phyloP scores from a whole-genome alignment of 2,797 vertebrate species.

The Cephalopachus bancanus region DNA sequence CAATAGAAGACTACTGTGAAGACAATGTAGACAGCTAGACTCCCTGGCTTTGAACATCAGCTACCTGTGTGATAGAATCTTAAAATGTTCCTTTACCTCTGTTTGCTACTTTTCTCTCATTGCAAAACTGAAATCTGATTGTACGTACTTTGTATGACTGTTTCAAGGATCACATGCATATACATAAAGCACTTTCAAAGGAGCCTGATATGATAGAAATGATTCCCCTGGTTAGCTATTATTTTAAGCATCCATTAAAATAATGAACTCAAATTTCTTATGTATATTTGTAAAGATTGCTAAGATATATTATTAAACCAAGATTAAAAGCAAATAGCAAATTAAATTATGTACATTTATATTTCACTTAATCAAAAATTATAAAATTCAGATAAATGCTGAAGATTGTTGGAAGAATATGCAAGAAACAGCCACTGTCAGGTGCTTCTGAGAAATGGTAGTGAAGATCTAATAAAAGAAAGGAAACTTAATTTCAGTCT shows the following conservation, averaged over 20 bases:
- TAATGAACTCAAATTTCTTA: background rate
- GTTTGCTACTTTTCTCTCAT: background rate
- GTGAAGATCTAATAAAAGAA: background rate
- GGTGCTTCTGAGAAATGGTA: background rate
- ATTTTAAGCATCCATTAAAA: constrained; percentile 15
- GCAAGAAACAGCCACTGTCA: background rate
- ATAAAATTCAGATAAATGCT: background rate
- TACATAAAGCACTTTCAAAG: background rate
- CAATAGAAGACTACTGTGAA: background rate
- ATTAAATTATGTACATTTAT: background rate
- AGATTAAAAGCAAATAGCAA: background rate
- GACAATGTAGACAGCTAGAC: background rate
- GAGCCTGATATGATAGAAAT: background rate
- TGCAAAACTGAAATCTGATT: background rate
- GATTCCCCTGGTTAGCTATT: background rate
- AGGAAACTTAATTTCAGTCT: background rate
- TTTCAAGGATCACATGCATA: background rate
- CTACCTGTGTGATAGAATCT: background rate
- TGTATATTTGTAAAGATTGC: background rate
- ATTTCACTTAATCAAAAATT: background rate
- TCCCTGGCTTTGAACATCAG: no score
- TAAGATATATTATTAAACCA: background rate
- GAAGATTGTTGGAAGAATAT: background rate
- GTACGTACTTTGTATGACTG: background rate
- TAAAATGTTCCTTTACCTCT: background rate